phyloP scores from a whole-genome alignment of 2,797 vertebrate genomes.

The Nyctalus aviator region DNA sequence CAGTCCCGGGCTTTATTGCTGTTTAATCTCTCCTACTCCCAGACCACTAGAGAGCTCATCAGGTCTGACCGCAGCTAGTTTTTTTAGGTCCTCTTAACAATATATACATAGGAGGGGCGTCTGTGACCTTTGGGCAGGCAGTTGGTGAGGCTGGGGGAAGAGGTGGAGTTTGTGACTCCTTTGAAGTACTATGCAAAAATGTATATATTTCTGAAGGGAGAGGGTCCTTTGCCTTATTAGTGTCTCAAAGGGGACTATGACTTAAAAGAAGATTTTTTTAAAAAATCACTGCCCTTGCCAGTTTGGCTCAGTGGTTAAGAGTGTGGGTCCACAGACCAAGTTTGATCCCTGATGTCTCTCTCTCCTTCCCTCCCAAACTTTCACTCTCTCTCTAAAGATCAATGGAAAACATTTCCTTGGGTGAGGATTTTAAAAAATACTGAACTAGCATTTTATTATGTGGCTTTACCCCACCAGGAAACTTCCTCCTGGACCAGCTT shows the following conservation, averaged over 20 bases:
- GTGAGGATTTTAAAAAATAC: neutral
- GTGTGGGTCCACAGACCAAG: too few species aligned
- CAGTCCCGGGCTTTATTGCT: neutral
- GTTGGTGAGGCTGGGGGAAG: neutral
- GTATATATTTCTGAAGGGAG: slow-evolving; percentile 38
- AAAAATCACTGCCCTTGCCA: neutral
- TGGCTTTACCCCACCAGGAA: slow-evolving; percentile 12
- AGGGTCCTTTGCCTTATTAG: neutral
- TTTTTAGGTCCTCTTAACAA: neutral
- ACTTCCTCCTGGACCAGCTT: neutral
- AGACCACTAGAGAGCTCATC: neutral
- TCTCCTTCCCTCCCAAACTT: too few species aligned
- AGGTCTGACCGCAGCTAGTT: neutral
- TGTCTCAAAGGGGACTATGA: slow-evolving; percentile 39
- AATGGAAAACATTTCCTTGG: too few species aligned
- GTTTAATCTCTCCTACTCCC: neutral
- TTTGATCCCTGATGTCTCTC: too few species aligned
- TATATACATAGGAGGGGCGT: neutral
- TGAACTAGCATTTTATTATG: slow-evolving; percentile 21
- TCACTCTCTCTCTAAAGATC: too few species aligned
- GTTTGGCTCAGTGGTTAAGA: too few species aligned
- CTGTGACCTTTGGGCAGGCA: neutral
- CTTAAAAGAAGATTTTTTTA: neutral
- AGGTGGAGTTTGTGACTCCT: neutral
- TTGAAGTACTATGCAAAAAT: slow-evolving; percentile 15